A percentile compares a stretch with the other conserved stretches of the same genome.
Evolutionary conservation across 2,888 invertebrate genomes (phyloP).

Genomic region (Holacanthella duospinosa): DNA sequence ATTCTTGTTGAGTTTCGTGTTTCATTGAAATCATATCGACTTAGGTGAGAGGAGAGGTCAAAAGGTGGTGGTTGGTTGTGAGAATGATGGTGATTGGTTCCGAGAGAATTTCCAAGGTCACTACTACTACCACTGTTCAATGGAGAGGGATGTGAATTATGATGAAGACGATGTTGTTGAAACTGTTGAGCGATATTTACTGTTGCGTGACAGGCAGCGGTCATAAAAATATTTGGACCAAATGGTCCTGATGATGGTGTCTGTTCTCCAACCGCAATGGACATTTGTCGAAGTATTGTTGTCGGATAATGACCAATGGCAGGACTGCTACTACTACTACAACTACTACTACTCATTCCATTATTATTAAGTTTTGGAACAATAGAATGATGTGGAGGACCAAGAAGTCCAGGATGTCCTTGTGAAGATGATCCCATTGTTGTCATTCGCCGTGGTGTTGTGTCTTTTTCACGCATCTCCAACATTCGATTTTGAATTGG

Average conservation of each 20-base stretch:
- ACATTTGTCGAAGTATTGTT: constrained; percentile 28
- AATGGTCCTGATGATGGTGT: constrained; percentile 22
- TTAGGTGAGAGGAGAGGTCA: not conserved
- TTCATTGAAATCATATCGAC: not conserved
- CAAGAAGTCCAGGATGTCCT: constrained; percentile 46
- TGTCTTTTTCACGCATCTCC: constrained; percentile 76
- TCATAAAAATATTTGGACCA: constrained; percentile 30
- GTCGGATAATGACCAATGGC: constrained; percentile 20
- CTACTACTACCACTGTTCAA: not conserved
- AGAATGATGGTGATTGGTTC: no score
- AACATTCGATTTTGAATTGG: constrained; percentile 24
- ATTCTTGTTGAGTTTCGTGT: no score
- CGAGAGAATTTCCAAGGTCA: not conserved
- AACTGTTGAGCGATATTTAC: no score
- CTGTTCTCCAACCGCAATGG: constrained; percentile 25
- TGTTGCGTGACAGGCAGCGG: constrained; percentile 20
- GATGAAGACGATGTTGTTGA: not conserved
- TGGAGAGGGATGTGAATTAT: not conserved
- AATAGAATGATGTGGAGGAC: not conserved
- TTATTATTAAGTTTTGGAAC: no score
- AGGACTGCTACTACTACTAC: no score
- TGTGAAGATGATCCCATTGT: constrained; percentile 49
- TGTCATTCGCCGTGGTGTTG: constrained; percentile 74
- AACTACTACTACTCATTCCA: no score
- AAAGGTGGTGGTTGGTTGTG: not conserved